Base-by-base conservation (phyloP, 1,140 invertebrate species). In the Sinella curviseta region DNA sequence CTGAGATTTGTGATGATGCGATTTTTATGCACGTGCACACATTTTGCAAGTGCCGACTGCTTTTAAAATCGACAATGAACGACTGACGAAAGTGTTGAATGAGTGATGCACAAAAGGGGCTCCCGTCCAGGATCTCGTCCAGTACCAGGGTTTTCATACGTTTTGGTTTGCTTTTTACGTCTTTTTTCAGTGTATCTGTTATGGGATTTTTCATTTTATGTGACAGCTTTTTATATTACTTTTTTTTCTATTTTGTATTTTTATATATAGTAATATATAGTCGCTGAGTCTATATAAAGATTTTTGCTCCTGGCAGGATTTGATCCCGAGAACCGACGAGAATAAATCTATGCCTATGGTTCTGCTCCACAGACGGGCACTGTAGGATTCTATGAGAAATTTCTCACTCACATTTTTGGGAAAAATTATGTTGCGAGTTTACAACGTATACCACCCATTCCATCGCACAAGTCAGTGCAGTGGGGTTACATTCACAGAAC, bases 91-190 rank as follows among this genome's bases (percentile, higher is more conserved):
- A 60, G 14, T 60, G 3, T 17, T 14, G 24, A 3, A 14, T 3
- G 24, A 60, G 24, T 14, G 14, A 60, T 17, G 12, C n/a, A 70
- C 65, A 70, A 70, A 70, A 70, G 26, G 65, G 65, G 65, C 65
- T 70, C 65, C 65, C 65, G 65, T 70, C 65, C 65, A 31, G 65
- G 65, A 70, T 33, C 65, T 31, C n/a, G 31, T 70, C 65, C 65
- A 31, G 30, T 2, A 30, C 65, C 65, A 70, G 65, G 65, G 65
- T 70, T 70, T 70, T 70, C 65, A 8, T 31, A 8, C 8, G 28
- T 70, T 70, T 70, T 70, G 65, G 65, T 70, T 70, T 70, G 65
- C 65, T 70, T 70, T 70, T 70, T 70, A 70, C 65, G 65, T 70
- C 65, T 70, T 70, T 60, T 70, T 70, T 60, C 57, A 31, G 8